Conservation (phyloP, 2,797 vertebrate species). For the Enteromius thamalakanensis region DNA sequence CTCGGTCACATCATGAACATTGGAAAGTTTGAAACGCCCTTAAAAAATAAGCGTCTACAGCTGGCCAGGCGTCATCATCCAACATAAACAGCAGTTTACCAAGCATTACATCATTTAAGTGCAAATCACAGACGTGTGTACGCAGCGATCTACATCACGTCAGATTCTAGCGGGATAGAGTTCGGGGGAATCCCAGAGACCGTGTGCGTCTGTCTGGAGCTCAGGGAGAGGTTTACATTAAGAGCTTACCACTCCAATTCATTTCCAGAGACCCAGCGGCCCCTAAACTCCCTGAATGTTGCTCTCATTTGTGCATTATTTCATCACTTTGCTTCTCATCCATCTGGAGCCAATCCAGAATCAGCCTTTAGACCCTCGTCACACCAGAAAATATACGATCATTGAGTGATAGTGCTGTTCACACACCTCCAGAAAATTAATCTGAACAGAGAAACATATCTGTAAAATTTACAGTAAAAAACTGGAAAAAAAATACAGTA, state of each 20-base stretch:
- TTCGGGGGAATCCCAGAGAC: slow-evolving; percentile 43
- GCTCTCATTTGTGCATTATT: slow-evolving; percentile 44
- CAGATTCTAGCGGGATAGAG: not conserved
- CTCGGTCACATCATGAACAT: not conserved
- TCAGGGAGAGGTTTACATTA: slow-evolving; percentile 43
- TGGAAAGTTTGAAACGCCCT: slow-evolving; percentile 11
- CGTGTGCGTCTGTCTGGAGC: slow-evolving; percentile 13
- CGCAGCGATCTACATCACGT: not conserved
- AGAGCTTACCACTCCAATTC: slow-evolving; percentile 40
- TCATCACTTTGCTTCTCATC: slow-evolving; percentile 47
- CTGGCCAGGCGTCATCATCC: not conserved
- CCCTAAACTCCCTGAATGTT: slow-evolving; percentile 18
- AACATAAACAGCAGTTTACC: not conserved
- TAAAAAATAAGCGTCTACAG: not conserved
- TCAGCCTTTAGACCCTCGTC: slow-evolving; percentile 36
- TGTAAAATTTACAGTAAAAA: too few species aligned
- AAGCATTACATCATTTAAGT: not conserved
- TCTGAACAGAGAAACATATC: too few species aligned
- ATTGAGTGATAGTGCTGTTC: not conserved
- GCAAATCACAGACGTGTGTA: not conserved
- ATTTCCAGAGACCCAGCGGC: slow-evolving; percentile 27
- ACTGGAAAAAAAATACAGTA: too few species aligned
- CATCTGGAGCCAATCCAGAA: slow-evolving; percentile 35
- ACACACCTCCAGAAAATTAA: too few species aligned
- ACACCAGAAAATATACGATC: not conserved